These are phyloP conservation scores for Pipra filicauda DNA, from an alignment of 2,113 vertebrate species.

Conservation along the genomic window DNA sequence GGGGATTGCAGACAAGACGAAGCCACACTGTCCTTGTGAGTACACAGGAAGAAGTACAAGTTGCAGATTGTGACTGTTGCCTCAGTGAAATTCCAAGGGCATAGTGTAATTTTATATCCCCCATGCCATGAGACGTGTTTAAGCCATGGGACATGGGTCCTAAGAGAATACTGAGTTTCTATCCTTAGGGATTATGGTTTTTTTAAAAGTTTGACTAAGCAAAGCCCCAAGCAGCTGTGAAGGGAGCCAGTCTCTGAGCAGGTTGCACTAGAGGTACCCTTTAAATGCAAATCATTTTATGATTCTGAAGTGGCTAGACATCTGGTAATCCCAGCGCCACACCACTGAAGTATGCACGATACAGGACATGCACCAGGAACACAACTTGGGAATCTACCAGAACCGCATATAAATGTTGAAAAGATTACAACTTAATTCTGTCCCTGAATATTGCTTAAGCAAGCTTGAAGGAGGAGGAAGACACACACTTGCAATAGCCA, in stretches of 20 bases:
- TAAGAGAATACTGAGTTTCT: neutral
- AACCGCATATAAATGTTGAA: rapidly evolving
- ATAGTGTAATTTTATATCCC: neutral
- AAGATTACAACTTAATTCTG: neutral
- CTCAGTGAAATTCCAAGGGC: neutral
- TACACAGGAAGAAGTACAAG: neutral
- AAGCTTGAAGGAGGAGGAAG: neutral
- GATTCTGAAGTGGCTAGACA: neutral
- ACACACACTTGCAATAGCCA: neutral
- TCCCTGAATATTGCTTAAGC: neutral
- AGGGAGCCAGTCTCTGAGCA: neutral
- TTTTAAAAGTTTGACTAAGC: neutral
- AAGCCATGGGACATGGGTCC: neutral
- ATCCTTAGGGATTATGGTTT: neutral
- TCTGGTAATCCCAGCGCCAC: neutral
- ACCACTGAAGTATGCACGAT: neutral
- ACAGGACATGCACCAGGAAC: neutral
- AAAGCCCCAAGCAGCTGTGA: neutral
- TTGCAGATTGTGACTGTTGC: neutral
- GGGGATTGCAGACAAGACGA: neutral
- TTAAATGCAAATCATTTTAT: neutral
- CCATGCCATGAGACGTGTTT: neutral
- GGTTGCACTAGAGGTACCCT: neutral
- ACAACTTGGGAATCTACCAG: neutral
- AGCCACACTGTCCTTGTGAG: neutral